phyloP scores from a whole-genome alignment of 2,113 vertebrate genomes.

The Crotalus tigris region DNA sequence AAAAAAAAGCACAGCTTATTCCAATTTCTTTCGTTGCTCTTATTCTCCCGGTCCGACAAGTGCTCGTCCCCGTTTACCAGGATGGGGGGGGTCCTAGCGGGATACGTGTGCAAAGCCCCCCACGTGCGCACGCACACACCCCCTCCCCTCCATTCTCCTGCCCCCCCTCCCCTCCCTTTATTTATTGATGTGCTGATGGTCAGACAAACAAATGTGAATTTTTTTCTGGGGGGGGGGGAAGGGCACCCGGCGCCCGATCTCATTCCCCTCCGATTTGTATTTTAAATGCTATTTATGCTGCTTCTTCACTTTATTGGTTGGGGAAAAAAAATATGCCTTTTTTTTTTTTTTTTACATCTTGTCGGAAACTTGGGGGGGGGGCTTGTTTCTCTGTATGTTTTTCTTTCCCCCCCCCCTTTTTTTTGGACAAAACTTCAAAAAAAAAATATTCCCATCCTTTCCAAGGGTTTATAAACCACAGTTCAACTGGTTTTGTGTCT shows the following conservation, averaged over 20 bases:
- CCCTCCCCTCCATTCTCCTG: too few relatives aligned
- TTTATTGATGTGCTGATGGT: conserved; percentile 20
- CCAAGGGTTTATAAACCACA: conserved; percentile 11
- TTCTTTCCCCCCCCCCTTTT: too few relatives aligned
- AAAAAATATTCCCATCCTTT: neutral
- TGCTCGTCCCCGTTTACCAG: neutral
- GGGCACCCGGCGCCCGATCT: neutral
- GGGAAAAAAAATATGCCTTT: neutral
- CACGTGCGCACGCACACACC: too few relatives aligned
- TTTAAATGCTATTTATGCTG: conserved; percentile 33
- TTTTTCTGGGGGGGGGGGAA: neutral
- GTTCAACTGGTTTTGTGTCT: neutral
- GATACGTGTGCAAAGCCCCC: neutral
- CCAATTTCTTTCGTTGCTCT: neutral
- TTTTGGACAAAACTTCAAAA: neutral
- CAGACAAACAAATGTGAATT: conserved; percentile 26
- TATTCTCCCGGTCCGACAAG: neutral
- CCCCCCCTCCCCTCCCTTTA: neutral
- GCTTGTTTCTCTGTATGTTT: neutral
- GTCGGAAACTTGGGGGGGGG: neutral
- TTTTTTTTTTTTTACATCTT: neutral
- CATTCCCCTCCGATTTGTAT: neutral
- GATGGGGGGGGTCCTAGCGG: too few relatives aligned
- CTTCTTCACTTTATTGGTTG: conserved; percentile 19
- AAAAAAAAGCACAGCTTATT: neutral